Base-by-base conservation (phyloP, 2,888 invertebrate genomes). In the Euplexia lucipara region DNA sequence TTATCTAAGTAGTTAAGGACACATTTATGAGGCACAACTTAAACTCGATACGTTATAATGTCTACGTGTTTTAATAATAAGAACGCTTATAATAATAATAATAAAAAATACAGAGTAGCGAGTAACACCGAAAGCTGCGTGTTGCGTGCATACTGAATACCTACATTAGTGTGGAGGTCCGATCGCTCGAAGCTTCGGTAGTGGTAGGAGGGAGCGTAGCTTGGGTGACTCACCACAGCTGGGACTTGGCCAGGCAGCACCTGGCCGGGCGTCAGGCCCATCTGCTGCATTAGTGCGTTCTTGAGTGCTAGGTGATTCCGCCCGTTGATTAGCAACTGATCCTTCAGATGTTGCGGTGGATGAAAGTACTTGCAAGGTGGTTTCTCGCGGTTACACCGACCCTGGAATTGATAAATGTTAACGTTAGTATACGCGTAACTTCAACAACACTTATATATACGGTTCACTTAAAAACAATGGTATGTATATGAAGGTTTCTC, bases 321-420 rank as follows among this genome's bases (percentile, higher is more conserved):
- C 84, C 99, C 99, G 96, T 99, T 99, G 96, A 99, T 99, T 95
- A 99, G 96, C 93, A 99, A 97, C 97, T 99, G 99, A 96, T 99
- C 99, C 96, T 99, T 99, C 90, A 99, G 97, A 96, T 99, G 99
- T 96, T 99, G 99, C 85, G 99, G 99, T 86, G 99, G 99, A 96
- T 99, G 99, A 96, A 99, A 99, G 96, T 99, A 99, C 97, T 99
- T 99, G 98, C 99, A 99, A 89, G 99, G 99, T 82, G 99, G 99
- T 95, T 99, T 99, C 96, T 99, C 99, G 90, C 99, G 97, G 95
- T 99, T 99, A 97, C 99, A 99, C 96, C 99, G 99, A 92, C 99
- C 99, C 99, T 99, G 97, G 71, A 95, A 95, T 78, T 57, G 47
- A 74, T n/a, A 75, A 76, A 66, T 63, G 49, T 60, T 34, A 10